Evolutionary conservation across 2,797 vertebrate species (phyloP).

Genomic region (Platyrinchus mystaceus): DNA sequence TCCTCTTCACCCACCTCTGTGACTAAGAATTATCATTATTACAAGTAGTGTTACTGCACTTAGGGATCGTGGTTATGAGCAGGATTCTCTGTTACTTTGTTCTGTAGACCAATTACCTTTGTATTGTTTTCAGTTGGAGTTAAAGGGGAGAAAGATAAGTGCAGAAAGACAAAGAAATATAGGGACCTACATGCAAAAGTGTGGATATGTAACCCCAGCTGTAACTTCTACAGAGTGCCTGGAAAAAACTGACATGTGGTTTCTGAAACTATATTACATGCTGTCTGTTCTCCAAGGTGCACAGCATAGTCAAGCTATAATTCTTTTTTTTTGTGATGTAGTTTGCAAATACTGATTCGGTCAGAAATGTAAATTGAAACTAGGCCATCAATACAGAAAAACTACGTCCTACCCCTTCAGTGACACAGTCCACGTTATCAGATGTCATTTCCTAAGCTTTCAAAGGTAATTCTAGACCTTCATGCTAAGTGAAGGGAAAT

Average conservation of each 20-base stretch:
- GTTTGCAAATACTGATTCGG: background rate
- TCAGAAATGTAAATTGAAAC: background rate
- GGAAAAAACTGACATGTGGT: background rate
- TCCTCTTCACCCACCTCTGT: background rate
- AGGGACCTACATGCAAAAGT: background rate
- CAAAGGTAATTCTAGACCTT: background rate
- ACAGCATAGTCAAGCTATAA: background rate
- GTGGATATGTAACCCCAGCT: background rate
- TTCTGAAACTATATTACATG: no score
- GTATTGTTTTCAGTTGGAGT: background rate
- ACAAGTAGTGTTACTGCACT: background rate
- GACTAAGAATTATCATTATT: background rate
- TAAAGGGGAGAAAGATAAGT: background rate
- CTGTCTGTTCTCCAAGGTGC: background rate
- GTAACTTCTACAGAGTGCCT: background rate
- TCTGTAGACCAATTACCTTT: background rate
- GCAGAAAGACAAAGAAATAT: background rate
- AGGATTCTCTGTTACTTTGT: background rate
- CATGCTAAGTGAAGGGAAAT: background rate
- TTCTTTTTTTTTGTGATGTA: background rate
- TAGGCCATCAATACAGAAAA: rapidly evolving
- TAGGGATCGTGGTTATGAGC: background rate
- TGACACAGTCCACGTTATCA: background rate
- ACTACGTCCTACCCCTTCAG: rapidly evolving
- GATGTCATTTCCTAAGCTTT: background rate